Base-by-base conservation (phyloP, 23 tunicate species). In the Botrylloides violaceus region DNA sequence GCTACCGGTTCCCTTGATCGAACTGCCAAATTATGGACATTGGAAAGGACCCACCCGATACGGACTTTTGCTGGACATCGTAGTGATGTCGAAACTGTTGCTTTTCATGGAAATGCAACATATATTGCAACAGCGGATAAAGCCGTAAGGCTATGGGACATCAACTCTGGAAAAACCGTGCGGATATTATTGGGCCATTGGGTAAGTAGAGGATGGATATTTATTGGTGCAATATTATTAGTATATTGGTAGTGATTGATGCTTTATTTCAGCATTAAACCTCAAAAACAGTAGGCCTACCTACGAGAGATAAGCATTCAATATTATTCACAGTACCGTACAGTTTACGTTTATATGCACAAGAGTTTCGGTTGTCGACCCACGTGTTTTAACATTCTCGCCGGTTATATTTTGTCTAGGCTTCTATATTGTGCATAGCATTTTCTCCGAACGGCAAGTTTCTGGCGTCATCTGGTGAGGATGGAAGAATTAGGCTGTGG, bases 161-260 rank as follows among this genome's bases (percentile, higher is more conserved):
- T 84, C 22, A 65, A 76, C 25, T 65, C 75, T 26, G 88, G 98
- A 7, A 92, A 92, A 71, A 71, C 87, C 29, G 92, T 92, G 19
- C 83, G 98, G 3, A 31, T 92, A 33, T 48, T 92, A 77, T 32
- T 65, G 9, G 98, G 97, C 5, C 97, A 90, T 37, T 83, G 90
- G 97, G 88, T 34, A 0, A 32, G 64, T 36, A 22, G 27, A 4
- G 21, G 55, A 21, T 25, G 65, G 28, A 15, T 43, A 43, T 43
- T 43, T 43, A 15, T 43, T 9, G 53, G 53, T 15, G 53, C 53
- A 7, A 15, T 43, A 7, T 43, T 9, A 9, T 7, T 15, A 15
- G 15, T 43, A 7, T 43, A 15, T 43, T 43, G 53, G n/a, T n/a
- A n/a, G n/a, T n/a, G n/a, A n/a, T n/a, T n/a, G n/a, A n/a, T n/a